Evolutionary conservation across 2,113 vertebrate species (phyloP).

Genomic region (Danio rerio): GRCz12tu NC_133177.1:43942001-43942500

Average conservation of each 20-base stretch:
- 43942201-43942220: conserved; percentile 60
- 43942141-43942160: conserved; percentile 77
- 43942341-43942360: conserved; percentile 75
- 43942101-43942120: conserved; percentile 33
- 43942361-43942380: conserved; percentile 55
- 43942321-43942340: conserved; percentile 80
- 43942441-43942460: conserved; percentile 69
- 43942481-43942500: conserved; percentile 56
- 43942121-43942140: conserved; percentile 44
- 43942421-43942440: conserved; percentile 59
- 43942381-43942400: conserved; percentile 54
- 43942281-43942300: conserved; percentile 47
- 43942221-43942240: no score
- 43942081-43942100: conserved; percentile 42
- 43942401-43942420: conserved; percentile 65
- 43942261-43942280: conserved; percentile 66
- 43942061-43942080: conserved; percentile 6
- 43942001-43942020: neutral
- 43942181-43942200: conserved; percentile 58
- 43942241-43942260: conserved; percentile 60
- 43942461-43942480: conserved; percentile 69
- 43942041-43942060: neutral
- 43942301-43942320: conserved; percentile 67
- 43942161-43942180: conserved; percentile 67
- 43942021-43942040: neutral